Evolutionary conservation across 2,888 invertebrate genomes (phyloP), one percentile per base, ranked within the genome.

Genomic region (Tridacna crocea): DNA sequence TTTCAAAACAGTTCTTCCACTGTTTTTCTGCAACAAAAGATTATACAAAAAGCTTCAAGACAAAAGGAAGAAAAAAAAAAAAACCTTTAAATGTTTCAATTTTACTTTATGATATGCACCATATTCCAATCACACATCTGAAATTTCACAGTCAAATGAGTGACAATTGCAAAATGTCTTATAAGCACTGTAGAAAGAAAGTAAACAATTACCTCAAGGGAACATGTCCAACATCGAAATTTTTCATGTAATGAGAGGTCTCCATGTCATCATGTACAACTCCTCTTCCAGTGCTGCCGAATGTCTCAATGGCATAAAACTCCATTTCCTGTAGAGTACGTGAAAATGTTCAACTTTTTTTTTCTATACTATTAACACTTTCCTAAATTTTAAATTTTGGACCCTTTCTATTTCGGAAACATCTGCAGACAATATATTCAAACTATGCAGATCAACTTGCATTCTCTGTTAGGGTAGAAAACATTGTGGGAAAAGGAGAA

Each of bases 241-340:
- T 98, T 95, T 99, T 99, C 99, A 99, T 99, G 94, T 99, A 99
- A 95, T 99, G 99, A 22, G 99, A 99, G 91, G 98, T 98, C 93
- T 99, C 99, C 97, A 99, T 98, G 93, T 99, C 99, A 94, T 99
- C 99, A 93, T 99, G 99, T 1, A 99, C 99, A 82, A 94, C 94
- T 46, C 96, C 96, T 89, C 95, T 95, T n/a, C 99, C 99, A 0
- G 99, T 99, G 12, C 99, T 99, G 63, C 99, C 99, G 94, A 99
- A 99, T 0, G 99, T 99, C 95, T 99, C 99, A 90, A 99, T 99
- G 0, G 99, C 99, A 95, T 99, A 99, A 95, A 99, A 98, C 95
- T 99, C 99, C 93, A 98, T 98, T 94, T 99, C 99, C 95, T 95
- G 82, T 24, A 87, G 3, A 36, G 36, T 36, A 36, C 36, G 8